Conservation (phyloP, 2,113 vertebrate genomes). For the Camelus bactrianus region DNA sequence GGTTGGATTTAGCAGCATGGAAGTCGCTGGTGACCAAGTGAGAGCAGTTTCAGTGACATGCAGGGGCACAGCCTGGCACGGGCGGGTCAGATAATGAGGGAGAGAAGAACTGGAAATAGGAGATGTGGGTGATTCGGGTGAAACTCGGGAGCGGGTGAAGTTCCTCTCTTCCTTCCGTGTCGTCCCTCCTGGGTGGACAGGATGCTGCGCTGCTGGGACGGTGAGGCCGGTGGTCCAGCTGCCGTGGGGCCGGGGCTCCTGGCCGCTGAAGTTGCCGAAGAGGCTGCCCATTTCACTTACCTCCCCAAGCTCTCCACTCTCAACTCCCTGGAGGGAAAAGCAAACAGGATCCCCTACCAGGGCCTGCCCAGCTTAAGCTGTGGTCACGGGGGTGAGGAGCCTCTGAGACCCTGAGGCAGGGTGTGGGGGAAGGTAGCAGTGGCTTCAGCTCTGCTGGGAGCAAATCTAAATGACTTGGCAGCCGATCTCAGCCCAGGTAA, state of each 20-base stretch:
- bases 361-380: neutral
- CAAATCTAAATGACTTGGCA: neutral
- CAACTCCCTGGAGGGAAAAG: neutral
- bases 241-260: neutral
- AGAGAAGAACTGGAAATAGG: neutral
- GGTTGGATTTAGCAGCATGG: neutral
- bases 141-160: neutral
- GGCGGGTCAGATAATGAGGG: neutral
- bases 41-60: neutral
- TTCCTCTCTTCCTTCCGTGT: neutral
- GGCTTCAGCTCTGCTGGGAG: neutral
- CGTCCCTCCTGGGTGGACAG: neutral
- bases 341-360: neutral
- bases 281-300: neutral
- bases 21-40: neutral
- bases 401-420: neutral
- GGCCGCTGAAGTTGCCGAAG: neutral
- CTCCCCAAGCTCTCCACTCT: neutral
- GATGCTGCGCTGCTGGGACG: no score
- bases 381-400: neutral
- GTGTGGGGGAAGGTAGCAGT: no score
- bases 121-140: neutral
- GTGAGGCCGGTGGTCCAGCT: no score
- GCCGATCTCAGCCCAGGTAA: neutral
- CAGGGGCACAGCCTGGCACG: neutral